Base-by-base conservation (phyloP, 1,140 invertebrate genomes). In the Fopius arisanus region DNA sequence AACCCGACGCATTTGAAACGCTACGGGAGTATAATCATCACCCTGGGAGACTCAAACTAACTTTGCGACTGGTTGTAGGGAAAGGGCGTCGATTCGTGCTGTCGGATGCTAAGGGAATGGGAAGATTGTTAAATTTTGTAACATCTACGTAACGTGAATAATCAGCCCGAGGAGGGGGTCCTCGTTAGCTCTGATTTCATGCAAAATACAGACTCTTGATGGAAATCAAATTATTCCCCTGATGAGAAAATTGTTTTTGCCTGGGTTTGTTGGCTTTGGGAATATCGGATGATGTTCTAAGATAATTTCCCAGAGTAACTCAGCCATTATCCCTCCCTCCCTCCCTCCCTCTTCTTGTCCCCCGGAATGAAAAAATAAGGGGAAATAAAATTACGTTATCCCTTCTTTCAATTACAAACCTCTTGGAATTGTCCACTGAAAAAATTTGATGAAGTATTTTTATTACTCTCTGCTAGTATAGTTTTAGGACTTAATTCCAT, bases 141-240 rank as follows among this genome's bases (percentile, higher is more conserved):
- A 48, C 43, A 48, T 48, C 43, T n/a, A 37, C 33, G 33, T 37
- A 37, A 37, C 33, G 33, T 37, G 33, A 37, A 37, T 37, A 37
- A 37, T 37, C 33, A 37, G 9, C 33, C 7, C 9, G 31, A 33
- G 43, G 43, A n/a, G 43, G 43, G 43, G 14, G 6, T n/a, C n/a
- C 43, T 48, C 43, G 43, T 48, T 48, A 48, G 43, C 43, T 48
- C 43, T 48, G 43, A 48, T 48, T 48, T n/a, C n/a, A 48, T 48
- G 43, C 16, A 48, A 48, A 48, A 48, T 48, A 48, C 43, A 48
- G 43, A 48, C n/a, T 19, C 43, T 48, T 48, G n/a, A 19, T 48
- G 43, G 43, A n/a, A 48, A 48, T 48, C 43, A 48, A 48, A 48
- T 48, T 48, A 48, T 48, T 48, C 43, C 5, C 16, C 14, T 48